Evolutionary conservation across 2,113 vertebrate species (phyloP).

Genomic region (Maccullochella peelii): DNA sequence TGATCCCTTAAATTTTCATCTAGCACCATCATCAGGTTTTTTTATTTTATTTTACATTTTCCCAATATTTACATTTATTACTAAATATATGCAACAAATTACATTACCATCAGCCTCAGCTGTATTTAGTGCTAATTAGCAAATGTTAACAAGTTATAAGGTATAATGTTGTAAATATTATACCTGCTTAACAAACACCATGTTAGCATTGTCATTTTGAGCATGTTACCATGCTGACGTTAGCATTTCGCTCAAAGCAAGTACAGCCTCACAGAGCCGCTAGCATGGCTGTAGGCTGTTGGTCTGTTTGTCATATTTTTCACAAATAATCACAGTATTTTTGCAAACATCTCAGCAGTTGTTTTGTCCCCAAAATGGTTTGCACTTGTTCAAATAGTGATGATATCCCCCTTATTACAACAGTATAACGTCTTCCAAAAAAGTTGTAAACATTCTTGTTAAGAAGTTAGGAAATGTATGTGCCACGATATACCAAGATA

Average conservation of each 20-base stretch:
- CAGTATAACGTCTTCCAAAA: background rate
- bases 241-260: too few species aligned
- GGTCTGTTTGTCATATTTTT: too few species aligned
- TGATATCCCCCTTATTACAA: too few species aligned
- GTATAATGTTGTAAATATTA: background rate
- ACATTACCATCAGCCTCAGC: background rate
- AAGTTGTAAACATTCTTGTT: background rate
- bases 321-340: too few species aligned
- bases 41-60: too few species aligned
- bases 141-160: background rate
- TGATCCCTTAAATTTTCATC: background rate
- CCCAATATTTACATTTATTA: background rate
- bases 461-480: background rate
- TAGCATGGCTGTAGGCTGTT: too few species aligned
- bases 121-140: background rate
- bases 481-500: background rate
- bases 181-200: background rate
- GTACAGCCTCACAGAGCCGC: too few species aligned
- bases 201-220: background rate
- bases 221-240: too few species aligned
- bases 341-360: background rate
- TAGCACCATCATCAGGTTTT: too few species aligned
- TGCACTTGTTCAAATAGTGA: background rate
- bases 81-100: background rate
- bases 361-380: background rate